These are phyloP conservation scores for Araneus ventricosus DNA, from an alignment of 1,140 invertebrate genomes.

Conservation along the genomic window DNA sequence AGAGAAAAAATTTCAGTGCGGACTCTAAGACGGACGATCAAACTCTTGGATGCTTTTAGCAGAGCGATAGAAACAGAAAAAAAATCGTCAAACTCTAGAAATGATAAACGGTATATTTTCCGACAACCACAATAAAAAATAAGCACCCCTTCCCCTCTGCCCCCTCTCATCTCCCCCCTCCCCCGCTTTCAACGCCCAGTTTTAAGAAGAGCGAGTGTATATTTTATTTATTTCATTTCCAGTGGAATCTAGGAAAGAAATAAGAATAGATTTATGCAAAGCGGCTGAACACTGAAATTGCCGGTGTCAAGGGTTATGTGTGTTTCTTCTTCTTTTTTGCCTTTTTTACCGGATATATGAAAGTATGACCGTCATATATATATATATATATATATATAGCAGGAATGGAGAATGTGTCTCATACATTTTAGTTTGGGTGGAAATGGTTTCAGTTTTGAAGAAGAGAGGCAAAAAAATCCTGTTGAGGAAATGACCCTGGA, in stretches of 20 bases:
- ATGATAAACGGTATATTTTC: conserved; percentile 53
- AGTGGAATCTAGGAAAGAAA: not conserved
- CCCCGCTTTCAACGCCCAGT: not conserved
- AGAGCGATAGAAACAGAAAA: not conserved
- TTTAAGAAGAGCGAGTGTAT: not conserved
- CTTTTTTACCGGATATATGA: not conserved
- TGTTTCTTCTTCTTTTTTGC: not conserved
- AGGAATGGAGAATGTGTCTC: not conserved
- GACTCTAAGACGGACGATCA: not conserved
- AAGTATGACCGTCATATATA: not conserved
- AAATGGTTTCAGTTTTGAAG: not conserved
- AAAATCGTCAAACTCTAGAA: conserved; percentile 43
- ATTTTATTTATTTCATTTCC: conserved; percentile 54
- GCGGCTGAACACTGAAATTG: conserved; percentile 27
- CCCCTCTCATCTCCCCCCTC: too few relatives aligned
- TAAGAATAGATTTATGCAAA: conserved; percentile 58
- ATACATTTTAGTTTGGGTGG: not conserved
- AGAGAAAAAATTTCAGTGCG: too few relatives aligned
- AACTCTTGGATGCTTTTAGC: conserved; percentile 21
- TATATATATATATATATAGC: too few relatives aligned
- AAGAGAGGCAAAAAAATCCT: not conserved
- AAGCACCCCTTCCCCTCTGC: not conserved
- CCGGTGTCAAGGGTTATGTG: conserved; percentile 9
- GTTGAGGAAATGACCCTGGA: not conserved
- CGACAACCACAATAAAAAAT: conserved; percentile 45